Conservation (phyloP, 2,113 vertebrate genomes). For the Paraplagusia blochii region DNA sequence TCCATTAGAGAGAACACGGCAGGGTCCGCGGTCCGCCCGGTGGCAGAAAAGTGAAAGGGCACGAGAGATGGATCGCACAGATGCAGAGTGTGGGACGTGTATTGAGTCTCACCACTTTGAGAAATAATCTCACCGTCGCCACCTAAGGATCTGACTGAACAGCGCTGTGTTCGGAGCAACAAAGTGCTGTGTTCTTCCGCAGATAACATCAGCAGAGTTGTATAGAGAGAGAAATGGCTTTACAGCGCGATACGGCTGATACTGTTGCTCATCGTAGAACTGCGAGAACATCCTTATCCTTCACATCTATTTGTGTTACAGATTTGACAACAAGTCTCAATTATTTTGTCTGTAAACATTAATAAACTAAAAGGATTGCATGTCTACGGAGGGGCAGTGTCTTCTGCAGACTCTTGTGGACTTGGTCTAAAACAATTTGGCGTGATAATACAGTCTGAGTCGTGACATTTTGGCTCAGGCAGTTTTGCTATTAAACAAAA, state of each 20-base stretch:
- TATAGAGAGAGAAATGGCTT: conserved; percentile 42
- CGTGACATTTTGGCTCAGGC: too few relatives aligned
- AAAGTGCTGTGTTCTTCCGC: conserved; percentile 27
- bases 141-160: conserved; percentile 29
- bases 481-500: too few relatives aligned
- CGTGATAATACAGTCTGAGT: too few relatives aligned
- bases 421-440: too few relatives aligned
- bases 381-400: too few relatives aligned
- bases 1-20: not conserved
- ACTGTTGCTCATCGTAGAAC: conserved; percentile 7
- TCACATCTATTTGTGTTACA: not conserved
- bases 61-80: conserved; percentile 21
- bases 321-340: not conserved
- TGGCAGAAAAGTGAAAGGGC: not conserved
- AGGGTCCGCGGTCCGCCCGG: not conserved
- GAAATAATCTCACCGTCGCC: conserved; percentile 33
- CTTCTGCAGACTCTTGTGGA: too few relatives aligned
- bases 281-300: not conserved
- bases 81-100: conserved; percentile 8
- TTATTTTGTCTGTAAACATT: too few relatives aligned
- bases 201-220: conserved; percentile 48
- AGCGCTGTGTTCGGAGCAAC: conserved; percentile 22
- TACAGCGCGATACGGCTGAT: conserved; percentile 39
- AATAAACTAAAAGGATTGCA: too few relatives aligned
- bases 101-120: conserved; percentile 27